Base-by-base conservation (phyloP, 2,113 vertebrate genomes). In the Onychostoma macrolepis region DNA sequence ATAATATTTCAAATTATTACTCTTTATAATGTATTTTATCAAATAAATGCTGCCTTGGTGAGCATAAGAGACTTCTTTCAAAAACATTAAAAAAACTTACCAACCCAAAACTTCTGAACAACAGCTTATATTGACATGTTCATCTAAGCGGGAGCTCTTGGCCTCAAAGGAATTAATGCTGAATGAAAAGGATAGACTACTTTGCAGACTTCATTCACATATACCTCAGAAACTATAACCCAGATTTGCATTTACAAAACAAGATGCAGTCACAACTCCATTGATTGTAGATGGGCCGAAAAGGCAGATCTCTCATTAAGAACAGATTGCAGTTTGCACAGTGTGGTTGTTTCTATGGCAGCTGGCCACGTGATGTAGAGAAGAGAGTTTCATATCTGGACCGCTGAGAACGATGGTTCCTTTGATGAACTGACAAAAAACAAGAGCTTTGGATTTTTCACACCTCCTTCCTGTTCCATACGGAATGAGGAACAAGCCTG, bases 341-440 rank as follows among this genome's bases (percentile, higher is more conserved):
- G 24, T 84, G 45, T 69, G 19, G 30, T 41, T 53, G 69, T 84
- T 74, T 84, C 30, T 74, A 74, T 84, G 24, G n/a, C 45, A 84
- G 48, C 69, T 83, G 65, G 28, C 30, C 9, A 41, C 11, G 19
- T 50, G 45, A 74, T 74, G 15, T 26, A 56, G 21, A 48, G 45
- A 53, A 56, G 45, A 50, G 67, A 9, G 5, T 19, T 67, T 67
- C n/a, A 65, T 30, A 30, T 72, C 17, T 74, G 45, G 43, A 83
- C 80, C 63, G 7, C 81, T 50, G 33, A 86, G 88, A 30, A 36
- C 2, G 38, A 69, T 65, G 13, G 1, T 43, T 56, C n/a, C 33
- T 88, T 71, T 41, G 83, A 77, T 89, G 58, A 85, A 56, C 36
- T 82, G 21, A 38, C 45, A 85, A 78, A 41, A 76, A 88, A 77